phyloP scores from a whole-genome alignment of 2,888 invertebrate species.

The Scaptomyza caliginosa region DNA sequence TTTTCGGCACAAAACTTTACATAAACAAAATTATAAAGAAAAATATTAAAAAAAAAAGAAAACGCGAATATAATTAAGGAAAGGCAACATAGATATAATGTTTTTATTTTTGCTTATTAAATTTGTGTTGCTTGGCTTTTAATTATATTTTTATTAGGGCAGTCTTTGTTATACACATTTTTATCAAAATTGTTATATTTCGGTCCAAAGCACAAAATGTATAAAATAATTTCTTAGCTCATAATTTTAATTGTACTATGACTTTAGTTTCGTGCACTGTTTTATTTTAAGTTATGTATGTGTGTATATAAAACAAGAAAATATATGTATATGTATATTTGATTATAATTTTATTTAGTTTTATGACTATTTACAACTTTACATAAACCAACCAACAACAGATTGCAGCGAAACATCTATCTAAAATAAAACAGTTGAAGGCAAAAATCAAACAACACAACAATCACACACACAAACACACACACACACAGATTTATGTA shows the following conservation, averaged over 20 bases:
- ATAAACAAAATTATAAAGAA: conserved; percentile 44
- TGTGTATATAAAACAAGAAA: conserved; percentile 36
- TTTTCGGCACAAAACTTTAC: conserved; percentile 81
- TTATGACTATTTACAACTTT: conserved; percentile 47
- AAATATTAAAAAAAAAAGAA: conserved; percentile 30
- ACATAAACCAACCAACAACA: conserved; percentile 36
- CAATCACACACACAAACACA: conserved; percentile 31
- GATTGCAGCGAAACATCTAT: conserved; percentile 39
- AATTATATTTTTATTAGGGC: conserved; percentile 53
- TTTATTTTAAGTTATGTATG: conserved; percentile 63
- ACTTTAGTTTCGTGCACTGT: conserved; percentile 58
- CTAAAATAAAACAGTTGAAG: conserved; percentile 40
- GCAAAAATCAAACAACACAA: conserved; percentile 36
- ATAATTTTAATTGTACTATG: conserved; percentile 42
- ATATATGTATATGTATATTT: conserved; percentile 15
- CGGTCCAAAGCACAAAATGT: conserved; percentile 81
- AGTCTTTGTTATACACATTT: conserved; percentile 40
- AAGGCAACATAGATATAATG: conserved; percentile 45
- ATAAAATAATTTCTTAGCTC: conserved; percentile 67
- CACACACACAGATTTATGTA: conserved; percentile 80
- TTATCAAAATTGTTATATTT: conserved; percentile 80
- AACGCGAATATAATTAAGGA: conserved; percentile 35
- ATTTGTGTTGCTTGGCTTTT: conserved; percentile 48
- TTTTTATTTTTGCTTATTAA: conserved; percentile 25
- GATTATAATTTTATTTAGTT: conserved; percentile 67